Base-by-base conservation (phyloP, 2,888 invertebrate species). In the Anagyrus pseudococci region DNA sequence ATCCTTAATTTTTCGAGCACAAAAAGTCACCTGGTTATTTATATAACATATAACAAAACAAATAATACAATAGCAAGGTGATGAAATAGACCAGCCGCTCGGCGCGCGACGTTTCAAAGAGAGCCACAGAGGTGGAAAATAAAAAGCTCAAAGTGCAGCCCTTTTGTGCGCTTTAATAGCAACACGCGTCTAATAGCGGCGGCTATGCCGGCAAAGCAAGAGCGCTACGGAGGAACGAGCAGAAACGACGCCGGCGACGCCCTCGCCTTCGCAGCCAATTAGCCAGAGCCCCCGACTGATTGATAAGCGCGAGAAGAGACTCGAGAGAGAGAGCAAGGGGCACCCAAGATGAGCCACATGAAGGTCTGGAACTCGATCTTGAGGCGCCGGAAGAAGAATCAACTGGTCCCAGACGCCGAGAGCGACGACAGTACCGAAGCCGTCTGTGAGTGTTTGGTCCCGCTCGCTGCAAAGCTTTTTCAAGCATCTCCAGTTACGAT, bases 321-420 rank as follows among this genome's bases (percentile, higher is more conserved):
- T 33, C 47, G 4, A 25, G 50, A 17, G 8, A 15, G 8, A 17
- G 41, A 48, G n/a, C 22, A 48, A 20, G 23, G 23, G 29, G 19
- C 2, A 4, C 6, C 13, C 10, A 67, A 22, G 55, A 82, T 81
- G 81, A 79, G 77, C 52, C 81, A 79, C 67, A 76, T 77, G 55
- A 77, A 74, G 62, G 79, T 82, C 64, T 82, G 82, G 82, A 78
- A 78, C 60, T 78, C 81, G 15, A 76, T 82, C 64, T 72, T 81
- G 59, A 73, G 81, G 41, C 77, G 81, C 49, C 82, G 77, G 67
- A 79, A 77, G 72, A 80, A 76, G 67, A 77, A 74, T 61, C 69
- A 68, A n/a, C 55, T 73, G 68, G 67, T 67, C 7, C 61, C 72
- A 66, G 67, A 66, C 10, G 40, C 52, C 43, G 64, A 62, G 53